Evolutionary conservation across 2,888 invertebrate species (phyloP).

Genomic region (Spilarctia lutea): DNA sequence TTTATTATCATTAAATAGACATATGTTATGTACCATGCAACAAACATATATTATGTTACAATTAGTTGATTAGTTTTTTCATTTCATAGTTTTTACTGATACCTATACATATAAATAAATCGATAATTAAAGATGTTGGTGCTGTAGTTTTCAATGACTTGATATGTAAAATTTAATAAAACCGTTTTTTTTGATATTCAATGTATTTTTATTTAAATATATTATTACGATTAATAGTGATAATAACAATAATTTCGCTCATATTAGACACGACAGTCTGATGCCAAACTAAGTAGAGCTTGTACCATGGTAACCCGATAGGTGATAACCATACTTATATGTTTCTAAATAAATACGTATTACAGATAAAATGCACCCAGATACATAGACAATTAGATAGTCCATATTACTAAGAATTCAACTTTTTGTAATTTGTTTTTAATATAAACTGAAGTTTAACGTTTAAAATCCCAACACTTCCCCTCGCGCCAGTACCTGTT

Average conservation of each 20-base stretch:
- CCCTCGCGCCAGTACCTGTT: conserved; percentile 77
- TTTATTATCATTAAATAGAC: too few species aligned
- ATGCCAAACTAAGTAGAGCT: too few species aligned
- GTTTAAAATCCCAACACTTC: conserved; percentile 53
- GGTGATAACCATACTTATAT: too few species aligned
- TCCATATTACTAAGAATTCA: not conserved
- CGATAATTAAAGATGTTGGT: not conserved
- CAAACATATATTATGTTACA: too few species aligned
- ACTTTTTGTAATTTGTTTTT: not conserved
- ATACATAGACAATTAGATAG: not conserved
- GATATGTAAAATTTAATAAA: not conserved
- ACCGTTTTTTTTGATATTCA: not conserved
- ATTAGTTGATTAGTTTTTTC: too few species aligned
- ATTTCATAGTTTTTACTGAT: not conserved
- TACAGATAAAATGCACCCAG: too few species aligned
- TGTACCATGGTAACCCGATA: too few species aligned
- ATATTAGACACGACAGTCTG: too few species aligned
- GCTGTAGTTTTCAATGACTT: not conserved
- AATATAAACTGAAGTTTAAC: not conserved
- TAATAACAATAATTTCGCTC: too few species aligned
- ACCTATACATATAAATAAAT: not conserved
- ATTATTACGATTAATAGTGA: not conserved
- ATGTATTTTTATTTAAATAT: not conserved
- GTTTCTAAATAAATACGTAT: too few species aligned
- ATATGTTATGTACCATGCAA: too few species aligned